Percentiles rank a stretch among this genome's conserved stretches.
Conservation (phyloP, 2,797 vertebrate species). For the Karalla daura region DNA sequence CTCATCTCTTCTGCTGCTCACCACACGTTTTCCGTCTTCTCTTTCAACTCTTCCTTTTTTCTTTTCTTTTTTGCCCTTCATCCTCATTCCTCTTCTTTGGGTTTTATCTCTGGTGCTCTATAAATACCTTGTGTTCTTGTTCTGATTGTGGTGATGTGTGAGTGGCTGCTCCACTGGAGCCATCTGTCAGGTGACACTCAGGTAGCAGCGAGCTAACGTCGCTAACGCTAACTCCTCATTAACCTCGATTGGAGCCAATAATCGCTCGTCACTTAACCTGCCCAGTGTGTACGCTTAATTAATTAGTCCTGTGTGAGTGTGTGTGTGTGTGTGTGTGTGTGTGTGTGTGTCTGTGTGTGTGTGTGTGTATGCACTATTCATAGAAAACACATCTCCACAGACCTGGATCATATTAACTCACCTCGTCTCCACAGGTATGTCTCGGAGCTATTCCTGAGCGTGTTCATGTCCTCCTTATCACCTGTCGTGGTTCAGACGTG, state of each 20-base stretch:
- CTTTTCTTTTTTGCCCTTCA: background rate
- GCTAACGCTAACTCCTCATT: slow-evolving; percentile 40
- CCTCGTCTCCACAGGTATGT: slow-evolving; percentile 65
- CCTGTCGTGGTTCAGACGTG: slow-evolving; percentile 40
- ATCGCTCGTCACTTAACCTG: slow-evolving; percentile 16
- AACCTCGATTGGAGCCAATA: slow-evolving; percentile 56
- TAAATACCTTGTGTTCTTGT: background rate
- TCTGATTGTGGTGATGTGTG: too few species aligned
- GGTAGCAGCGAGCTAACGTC: slow-evolving; percentile 13
- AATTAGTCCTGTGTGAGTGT: slow-evolving; percentile 51
- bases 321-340: slow-evolving; percentile 42
- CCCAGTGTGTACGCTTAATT: slow-evolving; percentile 45
- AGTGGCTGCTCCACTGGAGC: background rate
- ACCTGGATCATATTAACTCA: slow-evolving; percentile 66
- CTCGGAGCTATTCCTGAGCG: slow-evolving; percentile 42
- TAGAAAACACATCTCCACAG: slow-evolving; percentile 61
- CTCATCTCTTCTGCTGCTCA: background rate
- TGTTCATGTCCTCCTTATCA: slow-evolving; percentile 37
- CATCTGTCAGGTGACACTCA: slow-evolving; percentile 6
- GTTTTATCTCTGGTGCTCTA: background rate
- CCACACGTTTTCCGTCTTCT: background rate
- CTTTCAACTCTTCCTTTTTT: background rate
- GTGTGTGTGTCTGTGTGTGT: slow-evolving; percentile 37
- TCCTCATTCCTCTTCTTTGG: background rate
- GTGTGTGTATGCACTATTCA: slow-evolving; percentile 58